Percentiles rank a stretch among this genome's conserved stretches.
phyloP scores from a whole-genome alignment of 2,888 invertebrate species.

The Artemia sinica region DNA sequence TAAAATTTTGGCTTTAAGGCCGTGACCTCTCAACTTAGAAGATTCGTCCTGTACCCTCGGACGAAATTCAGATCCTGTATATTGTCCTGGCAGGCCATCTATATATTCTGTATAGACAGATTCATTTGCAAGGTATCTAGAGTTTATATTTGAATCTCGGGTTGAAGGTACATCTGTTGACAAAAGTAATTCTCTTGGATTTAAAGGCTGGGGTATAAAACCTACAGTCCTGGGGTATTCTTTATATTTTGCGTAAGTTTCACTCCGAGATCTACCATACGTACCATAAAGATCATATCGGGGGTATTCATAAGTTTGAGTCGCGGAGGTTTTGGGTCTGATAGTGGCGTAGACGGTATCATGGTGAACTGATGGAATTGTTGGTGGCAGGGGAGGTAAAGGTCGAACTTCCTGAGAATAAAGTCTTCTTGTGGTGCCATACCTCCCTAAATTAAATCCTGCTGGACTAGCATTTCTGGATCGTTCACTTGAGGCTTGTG shows the following conservation, averaged over 20 bases:
- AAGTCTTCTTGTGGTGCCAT: background rate
- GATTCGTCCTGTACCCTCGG: background rate
- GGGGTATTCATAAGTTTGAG: background rate
- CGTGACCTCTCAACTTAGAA: background rate
- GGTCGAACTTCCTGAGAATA: background rate
- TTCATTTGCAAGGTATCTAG: background rate
- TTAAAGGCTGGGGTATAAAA: conserved; percentile 7
- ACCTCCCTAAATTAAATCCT: background rate
- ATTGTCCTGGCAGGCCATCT: background rate
- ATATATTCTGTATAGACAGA: background rate
- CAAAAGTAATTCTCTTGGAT: background rate
- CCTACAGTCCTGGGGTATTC: background rate
- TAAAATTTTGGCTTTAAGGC: conserved; percentile 6
- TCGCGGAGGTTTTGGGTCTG: background rate
- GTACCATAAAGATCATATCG: background rate
- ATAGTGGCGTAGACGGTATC: background rate
- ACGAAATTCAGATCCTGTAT: background rate
- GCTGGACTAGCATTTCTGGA: background rate
- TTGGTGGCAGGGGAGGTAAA: background rate
- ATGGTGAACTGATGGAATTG: background rate
- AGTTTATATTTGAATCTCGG: background rate
- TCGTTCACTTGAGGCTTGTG: background rate
- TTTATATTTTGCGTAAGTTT: background rate
- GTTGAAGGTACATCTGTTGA: background rate
- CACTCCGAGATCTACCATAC: background rate